Evolutionary conservation across 2,113 vertebrate species (phyloP).

Genomic region (Australoheros scitulus): DNA sequence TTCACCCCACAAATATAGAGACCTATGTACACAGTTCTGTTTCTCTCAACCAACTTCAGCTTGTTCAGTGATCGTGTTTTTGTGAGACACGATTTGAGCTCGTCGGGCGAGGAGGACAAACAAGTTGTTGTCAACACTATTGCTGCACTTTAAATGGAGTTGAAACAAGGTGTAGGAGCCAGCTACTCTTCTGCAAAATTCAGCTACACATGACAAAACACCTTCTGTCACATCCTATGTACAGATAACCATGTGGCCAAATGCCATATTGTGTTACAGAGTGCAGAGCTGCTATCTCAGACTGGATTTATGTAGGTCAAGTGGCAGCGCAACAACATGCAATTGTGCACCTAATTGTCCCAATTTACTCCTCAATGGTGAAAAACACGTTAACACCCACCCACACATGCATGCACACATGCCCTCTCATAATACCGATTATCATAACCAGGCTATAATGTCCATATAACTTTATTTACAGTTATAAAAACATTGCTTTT

Average conservation of each 20-base stretch:
- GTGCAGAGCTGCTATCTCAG: constrained; percentile 16
- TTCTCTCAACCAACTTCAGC: not conserved
- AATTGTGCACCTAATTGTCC: constrained; percentile 8
- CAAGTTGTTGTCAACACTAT: not conserved
- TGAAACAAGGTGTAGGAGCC: constrained; percentile 11
- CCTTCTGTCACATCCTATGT: constrained; percentile 3
- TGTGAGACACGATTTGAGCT: not conserved
- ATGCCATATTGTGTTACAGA: constrained; percentile 14
- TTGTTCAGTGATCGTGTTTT: not conserved
- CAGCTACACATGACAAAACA: not conserved
- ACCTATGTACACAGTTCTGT: constrained; percentile 23
- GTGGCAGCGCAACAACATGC: constrained; percentile 44
- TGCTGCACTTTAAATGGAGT: not conserved
- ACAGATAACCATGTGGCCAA: constrained; percentile 14
- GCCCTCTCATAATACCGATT: constrained; percentile 8
- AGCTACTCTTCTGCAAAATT: not conserved
- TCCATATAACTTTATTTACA: constrained; percentile 19
- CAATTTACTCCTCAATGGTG: constrained; percentile 25
- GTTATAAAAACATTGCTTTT: constrained; percentile 43
- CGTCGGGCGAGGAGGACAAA: not conserved
- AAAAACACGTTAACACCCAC: constrained; percentile 11
- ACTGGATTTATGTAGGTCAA: constrained; percentile 27
- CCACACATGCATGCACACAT: not conserved
- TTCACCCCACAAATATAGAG: constrained; percentile 43
- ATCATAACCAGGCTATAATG: constrained; percentile 19